Percentiles rank a stretch among this genome's conserved stretches.
Evolutionary conservation across 2,113 vertebrate species (phyloP).

Genomic region (Thymallus thymallus): DNA sequence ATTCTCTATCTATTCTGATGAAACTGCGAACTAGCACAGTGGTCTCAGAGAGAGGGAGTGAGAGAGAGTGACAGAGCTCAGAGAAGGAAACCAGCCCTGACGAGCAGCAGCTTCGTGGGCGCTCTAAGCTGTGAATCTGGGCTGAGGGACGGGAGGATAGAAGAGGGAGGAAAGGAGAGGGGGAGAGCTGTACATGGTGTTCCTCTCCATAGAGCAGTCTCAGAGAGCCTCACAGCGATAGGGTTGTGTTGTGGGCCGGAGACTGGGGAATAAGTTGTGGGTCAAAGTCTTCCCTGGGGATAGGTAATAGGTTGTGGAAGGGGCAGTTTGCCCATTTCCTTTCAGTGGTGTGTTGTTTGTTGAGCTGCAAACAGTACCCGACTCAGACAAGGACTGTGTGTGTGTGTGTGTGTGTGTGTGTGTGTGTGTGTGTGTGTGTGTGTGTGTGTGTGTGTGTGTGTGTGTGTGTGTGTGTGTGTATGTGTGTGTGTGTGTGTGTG

Average conservation of each 20-base stretch:
- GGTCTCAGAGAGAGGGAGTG: not conserved
- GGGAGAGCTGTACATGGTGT: constrained; percentile 48
- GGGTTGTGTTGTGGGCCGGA: too few relatives aligned
- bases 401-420: constrained; percentile 11
- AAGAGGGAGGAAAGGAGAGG: constrained; percentile 8
- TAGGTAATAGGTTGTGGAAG: too few relatives aligned
- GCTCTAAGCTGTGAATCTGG: constrained; percentile 49
- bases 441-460: constrained; percentile 23
- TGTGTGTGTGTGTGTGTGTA: not conserved
- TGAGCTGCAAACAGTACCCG: not conserved
- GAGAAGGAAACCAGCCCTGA: constrained; percentile 38
- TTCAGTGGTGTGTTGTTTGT: too few relatives aligned
- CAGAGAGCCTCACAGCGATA: not conserved
- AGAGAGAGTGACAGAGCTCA: constrained; percentile 10
- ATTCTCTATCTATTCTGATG: too few relatives aligned
- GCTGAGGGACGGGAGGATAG: constrained; percentile 20
- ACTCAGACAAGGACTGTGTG: too few relatives aligned
- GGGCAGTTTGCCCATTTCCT: too few relatives aligned
- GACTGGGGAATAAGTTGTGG: too few relatives aligned
- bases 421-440: not conserved
- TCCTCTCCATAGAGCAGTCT: constrained; percentile 42
- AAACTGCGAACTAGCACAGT: too few relatives aligned
- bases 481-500: not conserved
- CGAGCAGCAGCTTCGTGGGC: constrained; percentile 21
- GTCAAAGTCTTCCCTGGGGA: too few relatives aligned